Percentiles rank a stretch among this genome's conserved stretches.
These are phyloP conservation scores for Halocynthia aurantium DNA, from an alignment of 23 tunicate species.

Conservation along the genomic window DNA sequence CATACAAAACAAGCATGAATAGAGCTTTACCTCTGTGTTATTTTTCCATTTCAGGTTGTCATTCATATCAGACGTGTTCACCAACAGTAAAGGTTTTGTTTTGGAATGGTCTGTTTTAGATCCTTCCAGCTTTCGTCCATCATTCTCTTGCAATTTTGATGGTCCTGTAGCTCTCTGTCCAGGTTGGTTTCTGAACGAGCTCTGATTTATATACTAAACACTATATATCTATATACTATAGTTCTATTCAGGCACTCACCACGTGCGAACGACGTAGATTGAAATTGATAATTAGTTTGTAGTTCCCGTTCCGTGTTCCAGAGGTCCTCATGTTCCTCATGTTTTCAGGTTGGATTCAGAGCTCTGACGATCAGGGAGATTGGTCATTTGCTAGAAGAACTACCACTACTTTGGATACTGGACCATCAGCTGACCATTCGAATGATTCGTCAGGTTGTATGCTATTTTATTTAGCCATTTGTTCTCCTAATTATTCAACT, in stretches of 20 bases:
- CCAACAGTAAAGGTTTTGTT: conserved; percentile 9
- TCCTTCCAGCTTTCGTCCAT: not conserved
- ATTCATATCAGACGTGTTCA: conserved; percentile 12
- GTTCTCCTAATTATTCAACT: too few species aligned
- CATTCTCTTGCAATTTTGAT: conserved; percentile 20
- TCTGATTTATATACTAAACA: too few species aligned
- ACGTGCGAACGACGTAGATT: too few species aligned
- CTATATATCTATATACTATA: too few species aligned
- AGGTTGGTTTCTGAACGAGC: conserved; percentile 3
- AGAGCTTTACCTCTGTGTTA: too few species aligned
- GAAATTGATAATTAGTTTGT: too few species aligned
- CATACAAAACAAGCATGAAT: too few species aligned
- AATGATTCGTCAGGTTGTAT: conserved; percentile 20
- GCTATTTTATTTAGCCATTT: too few species aligned
- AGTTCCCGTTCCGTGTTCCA: not conserved
- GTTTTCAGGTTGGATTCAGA: conserved; percentile 65
- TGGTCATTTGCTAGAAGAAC: conserved; percentile 36
- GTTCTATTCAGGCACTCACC: too few species aligned
- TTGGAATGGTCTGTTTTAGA: conserved; percentile 15
- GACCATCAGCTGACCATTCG: conserved; percentile 59
- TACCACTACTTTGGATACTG: conserved; percentile 50
- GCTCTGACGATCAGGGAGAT: conserved; percentile 16
- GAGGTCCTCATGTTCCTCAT: not conserved
- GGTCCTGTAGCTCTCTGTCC: conserved; percentile 16
- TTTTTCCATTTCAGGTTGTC: not conserved